These are phyloP conservation scores for Acanthisitta chloris DNA, from an alignment of 2,113 vertebrate species.

Conservation along the genomic window DNA sequence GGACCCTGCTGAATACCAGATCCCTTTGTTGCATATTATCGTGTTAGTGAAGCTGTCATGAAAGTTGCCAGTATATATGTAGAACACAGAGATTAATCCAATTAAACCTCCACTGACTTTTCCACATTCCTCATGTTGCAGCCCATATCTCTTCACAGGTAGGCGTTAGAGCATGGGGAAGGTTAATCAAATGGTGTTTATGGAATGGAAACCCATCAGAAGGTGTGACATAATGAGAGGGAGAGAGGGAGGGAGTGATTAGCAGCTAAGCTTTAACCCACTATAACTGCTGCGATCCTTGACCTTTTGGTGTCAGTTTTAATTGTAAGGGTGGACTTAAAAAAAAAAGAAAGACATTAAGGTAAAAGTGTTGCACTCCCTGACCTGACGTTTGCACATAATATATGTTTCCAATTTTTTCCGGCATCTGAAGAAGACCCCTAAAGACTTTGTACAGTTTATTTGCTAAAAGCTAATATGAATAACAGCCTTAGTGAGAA, in stretches of 20 bases:
- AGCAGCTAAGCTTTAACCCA: not conserved
- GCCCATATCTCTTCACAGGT: not conserved
- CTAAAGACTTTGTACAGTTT: not conserved
- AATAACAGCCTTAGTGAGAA: not conserved
- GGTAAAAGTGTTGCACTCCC: not conserved
- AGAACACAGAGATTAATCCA: slow-evolving; percentile 73
- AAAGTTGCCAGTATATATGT: slow-evolving; percentile 44
- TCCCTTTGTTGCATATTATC: slow-evolving; percentile 65
- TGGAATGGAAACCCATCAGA: not conserved
- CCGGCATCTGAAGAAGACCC: not conserved
- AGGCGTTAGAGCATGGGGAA: not conserved
- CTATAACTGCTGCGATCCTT: not conserved
- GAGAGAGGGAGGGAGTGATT: not conserved
- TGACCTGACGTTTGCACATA: not conserved
- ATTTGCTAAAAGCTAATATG: not conserved
- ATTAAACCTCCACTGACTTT: slow-evolving; percentile 77
- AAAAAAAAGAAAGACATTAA: not conserved
- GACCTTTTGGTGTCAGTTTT: not conserved
- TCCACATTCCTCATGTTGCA: slow-evolving; percentile 69
- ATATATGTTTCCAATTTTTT: not conserved
- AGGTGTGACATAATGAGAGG: not conserved
- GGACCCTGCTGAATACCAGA: slow-evolving; percentile 59
- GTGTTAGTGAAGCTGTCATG: slow-evolving; percentile 70
- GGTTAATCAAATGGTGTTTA: not conserved
- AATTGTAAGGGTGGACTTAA: not conserved